phyloP scores from a whole-genome alignment of 2,888 invertebrate species.

The Philonicus albiceps region DNA sequence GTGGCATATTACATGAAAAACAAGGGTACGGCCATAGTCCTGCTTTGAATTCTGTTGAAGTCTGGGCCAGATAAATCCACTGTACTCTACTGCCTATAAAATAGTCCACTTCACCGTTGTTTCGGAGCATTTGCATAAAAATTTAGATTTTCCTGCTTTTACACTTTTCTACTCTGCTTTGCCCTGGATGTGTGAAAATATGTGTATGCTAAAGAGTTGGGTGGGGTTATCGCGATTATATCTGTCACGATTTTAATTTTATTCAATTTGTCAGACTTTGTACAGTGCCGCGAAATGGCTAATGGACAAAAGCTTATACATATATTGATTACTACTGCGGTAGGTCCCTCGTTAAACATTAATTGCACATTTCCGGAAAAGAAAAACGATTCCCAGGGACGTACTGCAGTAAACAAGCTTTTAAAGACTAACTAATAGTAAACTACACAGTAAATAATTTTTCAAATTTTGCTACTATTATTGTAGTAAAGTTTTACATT shows the following conservation, averaged over 20 bases:
- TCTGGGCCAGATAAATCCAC: background rate
- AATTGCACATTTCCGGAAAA: background rate
- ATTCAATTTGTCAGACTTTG: slow-evolving; percentile 25
- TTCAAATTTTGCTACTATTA: background rate
- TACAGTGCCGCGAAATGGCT: background rate
- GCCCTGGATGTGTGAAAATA: slow-evolving; percentile 2
- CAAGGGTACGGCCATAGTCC: background rate
- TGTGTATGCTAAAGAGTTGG: slow-evolving; percentile 5
- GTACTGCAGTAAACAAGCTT: background rate
- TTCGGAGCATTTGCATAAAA: slow-evolving; percentile 12
- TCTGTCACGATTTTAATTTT: slow-evolving; percentile 28
- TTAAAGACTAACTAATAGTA: no score
- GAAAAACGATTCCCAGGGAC: background rate
- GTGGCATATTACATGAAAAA: background rate
- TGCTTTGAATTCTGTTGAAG: background rate
- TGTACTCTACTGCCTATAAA: background rate
- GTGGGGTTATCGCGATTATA: slow-evolving; percentile 10
- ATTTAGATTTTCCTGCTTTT: background rate
- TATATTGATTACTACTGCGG: background rate
- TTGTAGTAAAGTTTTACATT: no score
- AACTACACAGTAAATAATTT: background rate
- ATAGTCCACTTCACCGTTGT: background rate
- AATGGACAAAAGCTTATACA: background rate
- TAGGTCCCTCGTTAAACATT: background rate
- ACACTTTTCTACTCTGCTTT: background rate